Percentiles rank a stretch among this genome's conserved stretches.
These are phyloP conservation scores for Xestobium rufovillosum DNA, from an alignment of 2,888 invertebrate genomes.

Conservation along the genomic window DNA sequence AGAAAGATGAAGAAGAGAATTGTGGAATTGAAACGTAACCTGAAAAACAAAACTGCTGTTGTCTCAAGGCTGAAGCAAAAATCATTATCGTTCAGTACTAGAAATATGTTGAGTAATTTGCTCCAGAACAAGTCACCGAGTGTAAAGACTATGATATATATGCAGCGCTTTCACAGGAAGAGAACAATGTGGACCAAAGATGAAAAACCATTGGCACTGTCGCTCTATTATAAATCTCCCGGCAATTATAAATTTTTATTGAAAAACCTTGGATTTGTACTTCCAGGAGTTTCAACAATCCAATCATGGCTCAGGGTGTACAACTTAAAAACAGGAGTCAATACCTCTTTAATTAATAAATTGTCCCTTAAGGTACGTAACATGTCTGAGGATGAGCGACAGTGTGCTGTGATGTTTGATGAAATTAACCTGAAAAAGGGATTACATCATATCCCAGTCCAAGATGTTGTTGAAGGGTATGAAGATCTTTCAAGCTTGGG, in stretches of 20 bases:
- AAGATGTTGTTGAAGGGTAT: conserved; percentile 20
- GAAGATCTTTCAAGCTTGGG: conserved; percentile 20
- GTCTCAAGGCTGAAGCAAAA: no score
- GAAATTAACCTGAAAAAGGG: conserved; percentile 19
- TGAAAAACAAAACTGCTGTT: no score
- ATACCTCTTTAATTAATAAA: conserved; percentile 19
- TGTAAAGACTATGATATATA: conserved; percentile 1
- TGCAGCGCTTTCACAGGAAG: no score
- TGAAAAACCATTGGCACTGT: background rate
- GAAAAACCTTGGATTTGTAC: conserved; percentile 6
- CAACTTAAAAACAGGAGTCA: conserved; percentile 17
- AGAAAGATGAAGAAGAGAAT: no score
- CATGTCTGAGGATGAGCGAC: conserved; percentile 22
- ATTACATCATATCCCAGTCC: conserved; percentile 14
- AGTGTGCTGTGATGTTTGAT: conserved; percentile 21
- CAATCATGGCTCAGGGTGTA: conserved; percentile 25
- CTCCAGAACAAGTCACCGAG: no score
- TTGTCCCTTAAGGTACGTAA: conserved; percentile 20
- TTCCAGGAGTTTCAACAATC: conserved; percentile 17
- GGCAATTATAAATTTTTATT: conserved; percentile 7
- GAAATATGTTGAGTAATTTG: no score
- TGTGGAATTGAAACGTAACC: no score
- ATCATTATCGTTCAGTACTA: no score
- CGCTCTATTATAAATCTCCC: conserved; percentile 6
- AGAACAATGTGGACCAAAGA: background rate